Evolutionary conservation across 2,797 vertebrate species (phyloP).

Genomic region (Echiichthys vipera): DNA sequence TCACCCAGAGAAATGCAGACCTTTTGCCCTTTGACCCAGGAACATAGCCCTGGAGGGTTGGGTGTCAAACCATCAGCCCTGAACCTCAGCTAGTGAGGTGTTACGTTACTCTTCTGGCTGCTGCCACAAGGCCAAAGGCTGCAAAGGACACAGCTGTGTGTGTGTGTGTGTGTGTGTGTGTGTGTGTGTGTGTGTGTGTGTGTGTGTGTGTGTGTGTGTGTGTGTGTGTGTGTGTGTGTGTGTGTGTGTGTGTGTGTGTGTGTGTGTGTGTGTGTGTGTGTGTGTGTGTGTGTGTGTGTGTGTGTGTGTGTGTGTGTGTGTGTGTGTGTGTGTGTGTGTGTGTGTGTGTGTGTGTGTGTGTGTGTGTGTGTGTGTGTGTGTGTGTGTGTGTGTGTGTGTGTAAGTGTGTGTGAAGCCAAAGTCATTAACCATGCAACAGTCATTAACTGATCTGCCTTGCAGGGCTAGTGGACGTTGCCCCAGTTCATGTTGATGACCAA

Average conservation of each 20-base stretch:
- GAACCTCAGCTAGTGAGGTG: conserved; percentile 73
- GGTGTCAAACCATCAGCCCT: conserved; percentile 75
- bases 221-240: conserved; percentile 40
- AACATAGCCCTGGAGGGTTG: conserved; percentile 76
- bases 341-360: conserved; percentile 37
- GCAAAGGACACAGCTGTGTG: conserved; percentile 52
- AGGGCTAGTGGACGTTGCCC: conserved; percentile 11
- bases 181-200: conserved; percentile 25
- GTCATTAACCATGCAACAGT: conserved; percentile 34
- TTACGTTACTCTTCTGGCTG: conserved; percentile 63
- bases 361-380: conserved; percentile 7
- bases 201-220: conserved; percentile 21
- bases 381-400: conserved; percentile 15
- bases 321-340: conserved; percentile 21
- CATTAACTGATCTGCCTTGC: conserved; percentile 6
- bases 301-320: conserved; percentile 26
- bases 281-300: not conserved
- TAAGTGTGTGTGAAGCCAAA: conserved; percentile 32
- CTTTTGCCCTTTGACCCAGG: conserved; percentile 76
- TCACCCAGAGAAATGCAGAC: conserved; percentile 75
- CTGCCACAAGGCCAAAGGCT: conserved; percentile 75
- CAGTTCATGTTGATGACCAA: conserved; percentile 26
- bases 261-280: conserved; percentile 5
- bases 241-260: not conserved
- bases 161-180: not conserved